These are phyloP conservation scores for Eupeodes latifasciatus DNA, from an alignment of 2,888 invertebrate genomes.

Conservation along the genomic window DNA sequence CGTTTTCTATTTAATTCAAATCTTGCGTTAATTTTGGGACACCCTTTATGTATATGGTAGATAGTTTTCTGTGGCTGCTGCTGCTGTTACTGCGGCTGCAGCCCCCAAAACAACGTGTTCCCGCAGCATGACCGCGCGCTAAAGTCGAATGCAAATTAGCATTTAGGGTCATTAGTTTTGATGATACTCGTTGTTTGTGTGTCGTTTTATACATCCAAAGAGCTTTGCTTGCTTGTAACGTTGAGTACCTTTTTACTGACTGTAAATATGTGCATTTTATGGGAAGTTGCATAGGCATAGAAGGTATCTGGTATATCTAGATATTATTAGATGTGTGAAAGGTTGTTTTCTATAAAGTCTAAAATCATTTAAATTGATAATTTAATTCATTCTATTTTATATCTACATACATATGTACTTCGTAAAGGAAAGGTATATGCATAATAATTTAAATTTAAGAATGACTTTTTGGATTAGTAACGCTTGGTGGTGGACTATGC, in stretches of 20 bases:
- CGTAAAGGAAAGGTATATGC: not conserved
- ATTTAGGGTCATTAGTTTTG: constrained; percentile 75
- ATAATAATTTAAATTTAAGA: constrained; percentile 26
- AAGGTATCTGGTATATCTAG: too few species aligned
- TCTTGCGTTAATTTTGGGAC: too few species aligned
- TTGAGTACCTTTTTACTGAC: not conserved
- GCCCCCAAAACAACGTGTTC: constrained; percentile 66
- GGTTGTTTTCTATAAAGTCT: constrained; percentile 18
- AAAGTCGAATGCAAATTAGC: constrained; percentile 73
- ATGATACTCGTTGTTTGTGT: constrained; percentile 42
- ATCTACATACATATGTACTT: too few species aligned
- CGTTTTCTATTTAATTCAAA: too few species aligned
- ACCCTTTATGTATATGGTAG: too few species aligned
- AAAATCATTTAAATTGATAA: constrained; percentile 45
- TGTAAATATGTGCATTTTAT: constrained; percentile 32
- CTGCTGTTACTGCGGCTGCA: not conserved
- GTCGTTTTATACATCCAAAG: constrained; percentile 18
- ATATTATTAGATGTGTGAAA: constrained; percentile 59
- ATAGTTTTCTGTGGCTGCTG: constrained; percentile 6
- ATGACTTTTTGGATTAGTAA: constrained; percentile 53
- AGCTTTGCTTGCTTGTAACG: too few species aligned
- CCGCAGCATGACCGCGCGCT: constrained; percentile 67
- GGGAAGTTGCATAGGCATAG: constrained; percentile 15
- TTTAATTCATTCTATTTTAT: constrained; percentile 32
- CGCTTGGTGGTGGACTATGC: not conserved